Evolutionary conservation across 2,888 invertebrate species (phyloP), one percentile per base, ranked within the genome.

Genomic region (Parnassius mnemosyne): DNA sequence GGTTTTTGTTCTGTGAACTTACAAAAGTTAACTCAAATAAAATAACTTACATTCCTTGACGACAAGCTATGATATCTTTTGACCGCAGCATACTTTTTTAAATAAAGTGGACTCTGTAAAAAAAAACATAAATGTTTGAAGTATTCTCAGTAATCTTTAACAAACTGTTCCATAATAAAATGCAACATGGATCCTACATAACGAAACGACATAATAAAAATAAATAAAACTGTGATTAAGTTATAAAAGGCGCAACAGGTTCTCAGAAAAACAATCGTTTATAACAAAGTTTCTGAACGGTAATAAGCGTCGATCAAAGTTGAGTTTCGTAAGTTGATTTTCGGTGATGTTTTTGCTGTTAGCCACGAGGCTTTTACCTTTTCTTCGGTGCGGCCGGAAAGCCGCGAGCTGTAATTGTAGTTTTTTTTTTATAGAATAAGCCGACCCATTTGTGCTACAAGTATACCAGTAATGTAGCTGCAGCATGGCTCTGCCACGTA

Each of bases 151-250:
- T 51, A 55, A 53, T 63, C 60, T 56, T 49, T 25, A 55, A 56
- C 42, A 56, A 41, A 12, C 42, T 54, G 47, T n/a, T 11, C 42
- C n/a, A 44, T 3, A 12, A 3, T 16, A 53, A 42, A 53, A 43
- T 25, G 10, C 49, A 66, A 68, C 70, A 72, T 57, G 61, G 56
- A 58, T 57, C 62, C 58, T 54, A 68, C 71, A 75, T 77, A 65
- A 75, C 69, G 42, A 72, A 46, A 67, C 55, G 70, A 68, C 68
- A 62, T 65, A 65, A 70, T 50, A 47, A 65, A 71, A 77, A 70
- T 55, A 74, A 73, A 72, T 16, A 43, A 57, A 70, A 65, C 60
- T 64, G 60, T 78, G 76, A 79, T 76, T 70, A 73, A 75, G 71
- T 75, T 72, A 66, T 63, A 57, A 25, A 60, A 55, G 16, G 57